Conservation (phyloP, 2,797 vertebrate genomes). For the Glossophaga mutica region DNA sequence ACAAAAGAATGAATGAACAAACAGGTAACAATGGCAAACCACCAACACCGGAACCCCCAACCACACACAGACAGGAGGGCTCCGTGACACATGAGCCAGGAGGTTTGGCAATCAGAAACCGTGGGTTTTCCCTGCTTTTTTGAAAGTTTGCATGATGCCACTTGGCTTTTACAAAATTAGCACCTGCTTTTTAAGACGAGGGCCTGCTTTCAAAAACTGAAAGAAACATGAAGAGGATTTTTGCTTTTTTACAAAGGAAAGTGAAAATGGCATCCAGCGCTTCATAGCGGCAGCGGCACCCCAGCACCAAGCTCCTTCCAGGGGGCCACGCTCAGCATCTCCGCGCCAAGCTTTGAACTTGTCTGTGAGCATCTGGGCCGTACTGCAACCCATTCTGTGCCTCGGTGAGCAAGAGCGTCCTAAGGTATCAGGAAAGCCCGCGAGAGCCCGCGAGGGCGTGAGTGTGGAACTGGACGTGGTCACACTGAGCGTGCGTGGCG, state of each 20-base stretch:
- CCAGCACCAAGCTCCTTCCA: neutral
- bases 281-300: no score
- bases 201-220: neutral
- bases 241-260: neutral
- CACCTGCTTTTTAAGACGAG: neutral
- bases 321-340: neutral
- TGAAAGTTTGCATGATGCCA: neutral
- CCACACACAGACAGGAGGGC: neutral
- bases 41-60: neutral
- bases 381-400: neutral
- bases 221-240: no score
- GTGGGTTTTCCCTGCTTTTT: fast-evolving
- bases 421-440: neutral
- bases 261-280: neutral
- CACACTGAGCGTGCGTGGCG: fast-evolving
- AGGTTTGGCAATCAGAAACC: neutral
- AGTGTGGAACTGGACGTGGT: no score
- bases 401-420: neutral
- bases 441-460: fast-evolving
- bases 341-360: neutral
- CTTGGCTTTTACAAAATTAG: neutral
- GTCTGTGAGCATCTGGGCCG: neutral
- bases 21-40: fast-evolving
- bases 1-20: neutral
- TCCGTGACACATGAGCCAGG: neutral